phyloP scores from a whole-genome alignment of 2,113 vertebrate species.

The Lepus timidus region DNA sequence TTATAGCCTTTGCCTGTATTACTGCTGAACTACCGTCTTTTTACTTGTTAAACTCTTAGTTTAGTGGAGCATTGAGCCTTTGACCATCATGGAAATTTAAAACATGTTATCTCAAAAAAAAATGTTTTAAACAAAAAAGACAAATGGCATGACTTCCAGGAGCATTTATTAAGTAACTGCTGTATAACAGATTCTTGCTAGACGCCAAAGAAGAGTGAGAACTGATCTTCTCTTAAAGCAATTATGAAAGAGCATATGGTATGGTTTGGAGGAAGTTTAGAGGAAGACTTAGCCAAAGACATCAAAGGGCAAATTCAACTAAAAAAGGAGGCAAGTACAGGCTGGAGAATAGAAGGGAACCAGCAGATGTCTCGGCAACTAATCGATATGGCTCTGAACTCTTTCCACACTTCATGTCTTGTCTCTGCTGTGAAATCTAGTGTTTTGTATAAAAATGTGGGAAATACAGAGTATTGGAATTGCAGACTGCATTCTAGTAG shows the following conservation, averaged over 20 bases:
- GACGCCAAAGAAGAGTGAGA: not conserved
- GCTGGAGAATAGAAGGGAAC: not conserved
- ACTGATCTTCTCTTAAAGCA: not conserved
- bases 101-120: too few relatives aligned
- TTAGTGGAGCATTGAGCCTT: too few relatives aligned
- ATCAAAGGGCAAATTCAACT: not conserved
- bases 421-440: not conserved
- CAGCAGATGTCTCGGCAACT: not conserved
- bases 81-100: too few relatives aligned
- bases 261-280: not conserved
- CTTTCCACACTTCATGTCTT: not conserved
- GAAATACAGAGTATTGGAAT: not conserved
- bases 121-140: not conserved
- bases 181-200: not conserved
- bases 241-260: not conserved
- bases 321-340: not conserved
- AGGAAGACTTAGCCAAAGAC: not conserved
- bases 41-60: too few relatives aligned
- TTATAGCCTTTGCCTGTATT: too few relatives aligned
- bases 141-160: not conserved
- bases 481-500: not conserved
- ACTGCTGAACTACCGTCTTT: too few relatives aligned
- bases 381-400: not conserved
- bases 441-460: not conserved
- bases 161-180: slow-evolving; percentile 22